Evolutionary conservation across 1,140 invertebrate genomes (phyloP).

Genomic region (Diuraphis noxia): DNA sequence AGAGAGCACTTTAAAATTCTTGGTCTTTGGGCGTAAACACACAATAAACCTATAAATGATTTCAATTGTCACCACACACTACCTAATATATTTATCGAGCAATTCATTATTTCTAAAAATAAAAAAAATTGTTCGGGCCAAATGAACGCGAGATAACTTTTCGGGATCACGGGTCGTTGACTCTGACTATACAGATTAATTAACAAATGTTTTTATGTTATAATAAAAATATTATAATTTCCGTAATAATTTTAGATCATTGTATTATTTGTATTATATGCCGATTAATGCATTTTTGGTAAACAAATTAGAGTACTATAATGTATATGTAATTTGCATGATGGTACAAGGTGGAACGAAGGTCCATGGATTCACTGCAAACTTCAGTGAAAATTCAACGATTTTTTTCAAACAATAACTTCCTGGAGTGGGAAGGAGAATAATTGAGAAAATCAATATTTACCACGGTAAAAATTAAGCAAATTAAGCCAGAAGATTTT

Average conservation of each 20-base stretch:
- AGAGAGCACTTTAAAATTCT: background rate
- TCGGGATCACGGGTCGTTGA: background rate
- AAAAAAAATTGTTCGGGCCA: background rate
- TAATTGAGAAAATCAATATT: background rate
- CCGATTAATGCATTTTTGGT: background rate
- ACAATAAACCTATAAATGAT: background rate
- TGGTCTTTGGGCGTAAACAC: background rate
- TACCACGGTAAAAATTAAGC: background rate
- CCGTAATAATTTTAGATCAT: background rate
- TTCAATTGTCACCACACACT: background rate
- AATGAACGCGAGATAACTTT: slow-evolving; percentile 12
- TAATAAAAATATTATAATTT: background rate
- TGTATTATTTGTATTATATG: background rate
- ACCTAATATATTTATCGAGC: background rate
- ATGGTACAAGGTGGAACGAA: background rate
- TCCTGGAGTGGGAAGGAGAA: rapidly evolving
- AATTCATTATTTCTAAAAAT: slow-evolving; percentile 26
- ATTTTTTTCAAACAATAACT: background rate
- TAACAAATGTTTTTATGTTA: slow-evolving; percentile 8
- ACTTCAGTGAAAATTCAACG: background rate
- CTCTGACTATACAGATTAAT: background rate
- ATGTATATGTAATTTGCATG: background rate
- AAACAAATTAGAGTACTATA: background rate
- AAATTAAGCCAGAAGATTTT: background rate
- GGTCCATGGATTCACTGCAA: background rate